Evolutionary conservation across 1,140 invertebrate species (phyloP).

Genomic region (Cataglyphis hispanica): DNA sequence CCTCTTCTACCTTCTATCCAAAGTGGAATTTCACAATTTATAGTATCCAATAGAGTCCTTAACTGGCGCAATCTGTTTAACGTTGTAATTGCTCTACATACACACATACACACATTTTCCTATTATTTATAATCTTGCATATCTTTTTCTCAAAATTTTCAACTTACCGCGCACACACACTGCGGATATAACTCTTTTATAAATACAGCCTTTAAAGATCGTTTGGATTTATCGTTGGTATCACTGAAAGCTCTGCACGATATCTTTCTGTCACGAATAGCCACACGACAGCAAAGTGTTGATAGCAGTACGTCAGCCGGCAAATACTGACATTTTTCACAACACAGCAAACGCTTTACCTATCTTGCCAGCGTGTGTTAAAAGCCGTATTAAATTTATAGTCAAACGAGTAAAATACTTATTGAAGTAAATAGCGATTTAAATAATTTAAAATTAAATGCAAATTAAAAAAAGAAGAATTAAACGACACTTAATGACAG

Average conservation of each 20-base stretch:
- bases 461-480: neutral
- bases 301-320: conserved; percentile 74
- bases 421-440: conserved; percentile 12
- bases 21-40: conserved; percentile 61
- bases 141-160: conserved; percentile 1
- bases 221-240: conserved; percentile 62
- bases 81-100: conserved; percentile 14
- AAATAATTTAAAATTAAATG: neutral
- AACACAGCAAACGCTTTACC: conserved; percentile 20
- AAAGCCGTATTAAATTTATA: conserved; percentile 38
- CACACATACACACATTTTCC: neutral
- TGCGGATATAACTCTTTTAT: conserved; percentile 13
- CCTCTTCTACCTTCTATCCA: conserved; percentile 68
- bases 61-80: conserved; percentile 30
- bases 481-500: neutral
- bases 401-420: conserved; percentile 1
- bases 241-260: conserved; percentile 66
- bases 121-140: neutral
- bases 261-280: conserved; percentile 81
- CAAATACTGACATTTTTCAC: conserved; percentile 12
- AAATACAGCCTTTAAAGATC: conserved; percentile 4
- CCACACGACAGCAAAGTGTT: conserved; percentile 66
- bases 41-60: conserved; percentile 46
- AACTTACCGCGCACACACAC: neutral
- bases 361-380: conserved; percentile 26